Base-by-base conservation (phyloP, 1,140 invertebrate species). In the Hylaeus volcanicus region DNA sequence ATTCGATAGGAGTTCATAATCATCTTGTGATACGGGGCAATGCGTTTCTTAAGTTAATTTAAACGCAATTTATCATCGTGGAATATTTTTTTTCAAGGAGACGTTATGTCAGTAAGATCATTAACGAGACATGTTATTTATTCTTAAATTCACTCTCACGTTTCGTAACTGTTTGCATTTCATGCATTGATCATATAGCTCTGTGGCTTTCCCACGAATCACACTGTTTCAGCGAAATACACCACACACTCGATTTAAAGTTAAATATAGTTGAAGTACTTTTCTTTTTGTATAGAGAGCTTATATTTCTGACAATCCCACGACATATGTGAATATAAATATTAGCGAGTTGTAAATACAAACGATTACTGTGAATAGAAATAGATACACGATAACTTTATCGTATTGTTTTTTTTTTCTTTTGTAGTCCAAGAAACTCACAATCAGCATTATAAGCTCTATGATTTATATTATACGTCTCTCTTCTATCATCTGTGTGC, bases 361-460 rank as follows among this genome's bases (percentile, higher is more conserved):
- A 26, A 65, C 9, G 9, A 51, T 65, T 43, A 51, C 15, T n/a
- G 41, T 39, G 14, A 68, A 77, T 65, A 71, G 55, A 39, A 15
- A 55, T 43, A 73, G 39, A 48, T 8, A 41, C 48, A 39, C 14
- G 26, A 26, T 5, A 26, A 65, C n/a, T 14, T n/a, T 56, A 75
- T 63, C 43, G 5, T 39, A 37, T 41, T 26, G 26, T 26, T 26
- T 26, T 26, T 26, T 26, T 39, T 11, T 45, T 70, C 63, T 53
- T 45, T 53, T 14, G 5, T 72, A 45, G n/a, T 55, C 9, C 26
- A 63, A 56, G n/a, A 26, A 60, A 79, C 5, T 53, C 51, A 5
- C 43, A 51, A 9, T 85, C 80, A 76, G 75, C 51, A 73, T 76
- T 75, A 80, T 86, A 79, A 86, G 81, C 76, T 86, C 72, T 79